Evolutionary conservation across 2,797 vertebrate species (phyloP), one percentile per base, ranked within the genome.

Genomic region (Pagetopsis macropterus): DNA sequence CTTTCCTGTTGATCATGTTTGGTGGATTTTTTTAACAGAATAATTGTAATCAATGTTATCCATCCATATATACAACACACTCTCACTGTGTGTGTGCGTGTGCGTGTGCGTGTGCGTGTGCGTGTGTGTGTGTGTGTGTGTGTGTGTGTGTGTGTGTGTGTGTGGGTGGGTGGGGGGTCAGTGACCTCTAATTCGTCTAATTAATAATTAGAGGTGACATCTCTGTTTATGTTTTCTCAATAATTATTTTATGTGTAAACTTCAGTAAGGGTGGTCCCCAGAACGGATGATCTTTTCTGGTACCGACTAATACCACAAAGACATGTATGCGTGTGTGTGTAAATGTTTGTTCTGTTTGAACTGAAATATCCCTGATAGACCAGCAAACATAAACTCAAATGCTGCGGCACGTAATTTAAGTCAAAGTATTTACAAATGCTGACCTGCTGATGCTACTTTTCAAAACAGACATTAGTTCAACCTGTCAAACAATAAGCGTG

Each of bases 331-430:
- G 27, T 17, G 13, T 45, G 11, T 45, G 15, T 31, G 7, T 41
- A 27, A 78, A 79, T 72, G 49, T 70, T 79, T 17, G 31, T 65
- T 56, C 50, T 44, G 27, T 27, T 2, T 10, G 4, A 51, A n/a
- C 21, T 67, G 16, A 72, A 37, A 55, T 21, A 37, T 65, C 21
- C 9, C 51, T 15, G 48, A 44, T 15, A 6, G 2, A 62, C 14
- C n/a, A 3, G 27, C 7, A 54, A 40, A 19, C 33, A 57, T 33
- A 63, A 65, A 52, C 50, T 37, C 44, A 63, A n/a, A 41, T 65
- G 37, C 21, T 55, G 8, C 46, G 52, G 54, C 15, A 1, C 7
- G 11, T 16, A 0, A 10, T 57, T 65, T 54, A 13, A 48, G 17
- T 51, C 23, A 19, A 43, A 57, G 45, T 19, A 23, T 82, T 62